Evolutionary conservation across 2,113 vertebrate species (phyloP), one percentile per base, ranked within the genome.

Genomic region (Aix galericulata): DNA sequence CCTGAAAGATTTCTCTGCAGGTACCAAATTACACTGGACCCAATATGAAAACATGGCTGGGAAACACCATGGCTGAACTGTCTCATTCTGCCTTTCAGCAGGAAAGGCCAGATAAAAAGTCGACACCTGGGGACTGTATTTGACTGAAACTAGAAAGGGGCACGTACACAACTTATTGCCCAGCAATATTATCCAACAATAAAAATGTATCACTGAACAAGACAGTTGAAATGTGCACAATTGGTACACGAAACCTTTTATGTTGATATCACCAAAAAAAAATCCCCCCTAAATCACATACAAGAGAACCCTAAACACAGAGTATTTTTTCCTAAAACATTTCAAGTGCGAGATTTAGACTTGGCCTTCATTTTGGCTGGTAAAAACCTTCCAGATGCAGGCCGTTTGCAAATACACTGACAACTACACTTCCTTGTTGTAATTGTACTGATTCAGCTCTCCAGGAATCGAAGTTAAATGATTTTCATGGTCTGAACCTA

Each of bases 281-380:
- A 52, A n/a, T 3, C 1, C 2, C 5, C 20, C 12, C 13, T 3
- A 8, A 31, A 75, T 38, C 2, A 17, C 18, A 26, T 8, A 40
- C 6, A 6, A 74, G 18, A 88, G 84, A 50, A 18, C 58, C 25
- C 32, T 42, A 26, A 89, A 46, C 10, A 31, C 1, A 0, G 16
- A 7, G 0, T 31, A 2, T 68, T 74, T 85, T 59, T 17, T 48
- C 17, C 84, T 40, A 46, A 11, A n/a, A 18, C 6, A 2, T 79
- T 15, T 8, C 67, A 12, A 17, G 5, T 7, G 10, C 3, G 66
- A 58, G 32, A 73, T 44, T 79, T 52, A 64, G 26, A 55, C 34
- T 25, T 81, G 29, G n/a, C n/a, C 38, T 91, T 85, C 72, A 34
- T 15, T 68, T 1, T 44, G 53, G 22, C 40, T 62, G 77, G 13